Evolutionary conservation across 2,888 invertebrate species (phyloP), one percentile per base, ranked within the genome.

Genomic region (Loripinus fragilis): DNA sequence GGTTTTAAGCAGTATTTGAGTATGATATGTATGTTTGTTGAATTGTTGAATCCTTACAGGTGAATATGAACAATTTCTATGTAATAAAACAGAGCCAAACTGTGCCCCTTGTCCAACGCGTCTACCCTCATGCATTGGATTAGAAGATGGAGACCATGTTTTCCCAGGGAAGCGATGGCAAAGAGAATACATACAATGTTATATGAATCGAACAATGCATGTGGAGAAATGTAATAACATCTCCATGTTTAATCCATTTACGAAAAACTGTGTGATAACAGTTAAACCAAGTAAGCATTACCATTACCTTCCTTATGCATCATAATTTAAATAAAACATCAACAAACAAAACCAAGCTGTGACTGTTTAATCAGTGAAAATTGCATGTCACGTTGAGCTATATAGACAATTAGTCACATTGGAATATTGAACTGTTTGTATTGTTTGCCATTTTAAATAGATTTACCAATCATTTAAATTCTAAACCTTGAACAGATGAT

Each of bases 11-110:
- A n/a, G n/a, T n/a, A n/a, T n/a, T n/a, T n/a, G n/a, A n/a, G n/a
- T n/a, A n/a, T n/a, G n/a, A n/a, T n/a, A n/a, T n/a, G 48, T 15
- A 48, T 48, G 3, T 48, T 38, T 38, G 38, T 38, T 38, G 5
- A 38, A 38, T 30, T n/a, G n/a, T 60, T 71, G 5, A 30, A 41
- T 60, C n/a, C n/a, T 28, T 52, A 0, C 67, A 89, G 89, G 89
- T 78, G 88, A 88, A 48, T 89, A 89, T 66, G 71, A 71, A 10
- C 76, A 72, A 15, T 81, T 85, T 65, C 78, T 74, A n/a, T 86
- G 86, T 42, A 52, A 65, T 25, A 52, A 68, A 15, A n/a, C 69
- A 1, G 74, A 76, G 30, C 15, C 68, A 10, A 67, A 70, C 2
- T 86, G 86, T 73, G 28, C 38, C 28, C 84, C 86, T 20, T 86